Conservation (phyloP, 2,113 vertebrate species). For the Centrocercus urophasianus region DNA sequence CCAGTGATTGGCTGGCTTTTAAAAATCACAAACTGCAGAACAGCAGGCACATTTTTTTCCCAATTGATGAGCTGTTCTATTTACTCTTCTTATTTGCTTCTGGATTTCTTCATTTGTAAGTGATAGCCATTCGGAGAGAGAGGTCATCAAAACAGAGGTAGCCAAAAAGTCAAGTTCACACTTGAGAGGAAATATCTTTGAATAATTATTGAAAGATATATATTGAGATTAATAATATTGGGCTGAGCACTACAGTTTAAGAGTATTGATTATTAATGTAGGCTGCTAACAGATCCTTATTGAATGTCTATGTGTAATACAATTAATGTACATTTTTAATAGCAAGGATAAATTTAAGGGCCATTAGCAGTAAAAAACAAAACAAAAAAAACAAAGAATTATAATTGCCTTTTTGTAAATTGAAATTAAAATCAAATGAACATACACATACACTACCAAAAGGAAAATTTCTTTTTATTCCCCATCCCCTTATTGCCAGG, state of each 20-base stretch:
- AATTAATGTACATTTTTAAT: not conserved
- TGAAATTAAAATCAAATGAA: not conserved
- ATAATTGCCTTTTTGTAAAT: too few relatives aligned
- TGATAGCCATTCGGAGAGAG: not conserved
- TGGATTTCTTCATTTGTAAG: not conserved
- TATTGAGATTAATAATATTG: not conserved
- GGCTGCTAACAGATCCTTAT: not conserved
- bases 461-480: not conserved
- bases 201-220: not conserved
- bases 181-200: not conserved
- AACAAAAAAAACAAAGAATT: too few relatives aligned
- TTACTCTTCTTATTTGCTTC: not conserved
- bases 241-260: not conserved
- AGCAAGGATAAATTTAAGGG: not conserved
- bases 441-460: not conserved
- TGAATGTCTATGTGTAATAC: not conserved
- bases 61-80: not conserved
- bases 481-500: not conserved
- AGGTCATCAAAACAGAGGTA: not conserved
- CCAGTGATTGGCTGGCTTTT: not conserved
- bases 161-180: not conserved
- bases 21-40: not conserved
- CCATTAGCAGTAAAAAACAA: not conserved
- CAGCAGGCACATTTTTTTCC: not conserved
- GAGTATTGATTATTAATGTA: not conserved